Conservation (phyloP, 2,113 vertebrate genomes). For the Corythornis vintsioides region DNA sequence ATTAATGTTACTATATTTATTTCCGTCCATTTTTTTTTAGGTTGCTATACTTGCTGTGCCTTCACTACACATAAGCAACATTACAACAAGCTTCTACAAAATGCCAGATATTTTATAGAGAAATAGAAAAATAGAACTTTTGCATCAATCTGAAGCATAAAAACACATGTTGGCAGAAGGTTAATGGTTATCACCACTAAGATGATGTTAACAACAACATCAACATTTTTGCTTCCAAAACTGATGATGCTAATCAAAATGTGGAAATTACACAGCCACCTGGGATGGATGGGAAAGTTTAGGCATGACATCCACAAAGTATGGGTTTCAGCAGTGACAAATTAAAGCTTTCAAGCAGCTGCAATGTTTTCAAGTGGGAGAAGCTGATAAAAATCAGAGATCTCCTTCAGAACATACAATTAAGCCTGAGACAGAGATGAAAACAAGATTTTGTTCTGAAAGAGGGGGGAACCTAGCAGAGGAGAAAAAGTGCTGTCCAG, state of each 20-base stretch:
- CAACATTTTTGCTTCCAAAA: constrained; percentile 14
- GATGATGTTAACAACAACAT: not conserved
- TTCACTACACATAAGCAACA: not conserved
- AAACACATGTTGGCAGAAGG: not conserved
- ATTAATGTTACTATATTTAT: not conserved
- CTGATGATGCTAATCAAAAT: not conserved
- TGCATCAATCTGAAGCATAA: not conserved
- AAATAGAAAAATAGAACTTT: not conserved
- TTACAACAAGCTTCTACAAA: not conserved
- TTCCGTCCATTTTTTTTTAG: not conserved
- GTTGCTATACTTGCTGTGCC: not conserved
- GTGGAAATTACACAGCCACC: not conserved
- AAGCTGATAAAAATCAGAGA: constrained; percentile 7
- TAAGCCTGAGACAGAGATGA: not conserved
- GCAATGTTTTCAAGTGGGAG: not conserved
- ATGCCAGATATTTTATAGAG: not conserved
- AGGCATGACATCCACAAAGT: not conserved
- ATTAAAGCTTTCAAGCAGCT: constrained; percentile 15
- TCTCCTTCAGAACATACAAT: not conserved
- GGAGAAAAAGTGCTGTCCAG: not conserved
- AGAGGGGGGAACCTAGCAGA: not conserved
- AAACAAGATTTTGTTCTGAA: not conserved
- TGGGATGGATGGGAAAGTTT: constrained; percentile 9
- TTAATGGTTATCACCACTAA: not conserved
- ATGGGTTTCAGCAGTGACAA: constrained; percentile 9